phyloP scores from a whole-genome alignment of 2,113 vertebrate genomes.

The Menidia beryllina region DNA sequence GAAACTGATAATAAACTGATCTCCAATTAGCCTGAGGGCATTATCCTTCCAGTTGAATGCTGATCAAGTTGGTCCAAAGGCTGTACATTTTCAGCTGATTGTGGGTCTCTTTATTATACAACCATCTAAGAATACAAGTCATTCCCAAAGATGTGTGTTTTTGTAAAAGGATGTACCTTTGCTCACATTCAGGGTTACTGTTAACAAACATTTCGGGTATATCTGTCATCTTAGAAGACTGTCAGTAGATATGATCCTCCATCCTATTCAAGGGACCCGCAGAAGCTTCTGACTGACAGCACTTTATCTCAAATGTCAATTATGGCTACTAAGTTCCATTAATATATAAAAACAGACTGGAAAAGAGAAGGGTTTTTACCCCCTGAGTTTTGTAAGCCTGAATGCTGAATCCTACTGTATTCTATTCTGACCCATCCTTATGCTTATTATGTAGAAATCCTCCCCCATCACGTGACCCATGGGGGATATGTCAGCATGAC shows the following conservation, averaged over 20 bases:
- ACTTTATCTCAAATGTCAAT: too few relatives aligned
- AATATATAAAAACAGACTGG: too few relatives aligned
- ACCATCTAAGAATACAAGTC: not conserved
- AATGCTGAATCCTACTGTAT: slow-evolving; percentile 1
- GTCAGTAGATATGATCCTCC: not conserved
- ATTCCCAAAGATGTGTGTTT: not conserved
- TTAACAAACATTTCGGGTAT: not conserved
- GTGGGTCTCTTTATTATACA: not conserved
- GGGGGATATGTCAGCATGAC: too few relatives aligned
- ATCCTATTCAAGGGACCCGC: not conserved
- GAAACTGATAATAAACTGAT: slow-evolving; percentile 59
- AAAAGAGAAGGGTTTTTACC: too few relatives aligned
- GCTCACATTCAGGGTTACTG: not conserved
- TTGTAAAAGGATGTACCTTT: not conserved
- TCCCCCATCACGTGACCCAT: not conserved
- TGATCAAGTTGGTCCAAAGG: not conserved
- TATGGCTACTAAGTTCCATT: not conserved
- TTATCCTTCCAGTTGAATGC: slow-evolving; percentile 26
- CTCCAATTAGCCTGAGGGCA: slow-evolving; percentile 55
- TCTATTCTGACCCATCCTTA: not conserved
- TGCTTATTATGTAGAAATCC: not conserved
- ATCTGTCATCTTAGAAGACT: not conserved
- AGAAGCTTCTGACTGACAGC: too few relatives aligned
- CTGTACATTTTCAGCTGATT: slow-evolving; percentile 11
- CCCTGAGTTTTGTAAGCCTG: too few relatives aligned